phyloP scores from a whole-genome alignment of 2,888 invertebrate genomes.

The Lasioglossum vierecki region DNA sequence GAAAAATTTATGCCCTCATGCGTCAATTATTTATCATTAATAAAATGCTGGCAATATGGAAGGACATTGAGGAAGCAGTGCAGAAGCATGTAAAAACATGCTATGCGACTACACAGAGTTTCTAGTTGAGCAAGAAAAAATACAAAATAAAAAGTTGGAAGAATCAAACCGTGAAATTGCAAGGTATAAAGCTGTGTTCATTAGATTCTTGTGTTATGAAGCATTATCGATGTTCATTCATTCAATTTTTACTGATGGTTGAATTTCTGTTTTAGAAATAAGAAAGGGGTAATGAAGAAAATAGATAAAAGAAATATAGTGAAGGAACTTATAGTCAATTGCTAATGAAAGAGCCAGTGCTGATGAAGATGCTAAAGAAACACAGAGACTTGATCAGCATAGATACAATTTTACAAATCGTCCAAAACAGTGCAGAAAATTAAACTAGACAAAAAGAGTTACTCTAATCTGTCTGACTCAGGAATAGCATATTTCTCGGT shows the following conservation, averaged over 20 bases:
- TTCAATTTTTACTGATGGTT: neutral
- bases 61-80: slow-evolving; percentile 50
- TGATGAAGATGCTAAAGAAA: slow-evolving; percentile 66
- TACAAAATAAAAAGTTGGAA: slow-evolving; percentile 57
- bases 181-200: slow-evolving; percentile 45
- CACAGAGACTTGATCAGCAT: slow-evolving; percentile 69
- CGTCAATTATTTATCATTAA: slow-evolving; percentile 65
- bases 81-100: slow-evolving; percentile 54
- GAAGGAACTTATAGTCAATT: slow-evolving; percentile 71
- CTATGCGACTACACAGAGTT: slow-evolving; percentile 65
- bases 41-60: slow-evolving; percentile 44
- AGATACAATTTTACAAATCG: slow-evolving; percentile 67
- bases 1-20: slow-evolving; percentile 60
- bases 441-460: neutral
- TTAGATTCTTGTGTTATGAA: too few relatives aligned
- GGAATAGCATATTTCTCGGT: neutral
- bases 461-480: neutral
- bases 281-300: slow-evolving; percentile 51
- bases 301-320: slow-evolving; percentile 69
- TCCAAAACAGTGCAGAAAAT: slow-evolving; percentile 22
- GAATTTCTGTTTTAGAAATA: slow-evolving; percentile 59
- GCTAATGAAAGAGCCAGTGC: slow-evolving; percentile 42
- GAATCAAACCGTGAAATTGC: slow-evolving; percentile 65
- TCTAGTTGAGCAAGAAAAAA: slow-evolving; percentile 64
- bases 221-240: neutral